Base-by-base conservation (phyloP, 2,888 invertebrate genomes). In the Micoletzkya japonica region DNA sequence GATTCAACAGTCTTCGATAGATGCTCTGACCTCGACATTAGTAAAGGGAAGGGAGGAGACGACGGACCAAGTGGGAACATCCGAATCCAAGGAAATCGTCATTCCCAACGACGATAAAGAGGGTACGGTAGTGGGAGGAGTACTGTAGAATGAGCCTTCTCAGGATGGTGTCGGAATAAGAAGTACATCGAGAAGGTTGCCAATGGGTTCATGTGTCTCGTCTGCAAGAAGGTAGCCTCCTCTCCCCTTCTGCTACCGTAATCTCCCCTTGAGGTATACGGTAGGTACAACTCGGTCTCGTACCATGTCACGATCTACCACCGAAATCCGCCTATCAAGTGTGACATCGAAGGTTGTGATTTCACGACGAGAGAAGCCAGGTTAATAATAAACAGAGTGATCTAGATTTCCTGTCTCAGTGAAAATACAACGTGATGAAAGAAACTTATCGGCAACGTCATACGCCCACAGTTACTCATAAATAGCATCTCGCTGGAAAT, bases 281-380 rank as follows among this genome's bases (percentile, higher is more conserved):
- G 70, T 52, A 74, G 85, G 34, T 85, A 85, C 79, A 85, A 85
- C 73, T 82, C 82, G 10, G 85, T 85, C n/a, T 80, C 80, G 32
- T 85, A 85, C 71, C 85, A 85, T 73, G 85, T 85, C 58, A 85
- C 85, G 70, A 86, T 85, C 73, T 85, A 85, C 75, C 85, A 85
- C 73, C 81, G 85, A 32, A 85, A 85, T 69, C 85, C 85, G 37
- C 85, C 85, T 34, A 85, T 86, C 70, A 75, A 73, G 66, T 85
- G 85, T 72, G 85, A 82, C 69, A 76, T 80, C 68, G 76, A 80
- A 32, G 83, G 82, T n/a, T 85, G 85, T 54, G 78, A 81, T 66
- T 85, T 85, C 77, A 80, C 82, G 4, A 85, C 85, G 3, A 74
- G 84, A 56, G 78, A 79, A 66, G 78, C 77, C 39, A 54, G 68